Percentiles rank a stretch among this genome's conserved stretches.
Conservation (phyloP, 2,113 vertebrate species). For the Balaeniceps rex region DNA sequence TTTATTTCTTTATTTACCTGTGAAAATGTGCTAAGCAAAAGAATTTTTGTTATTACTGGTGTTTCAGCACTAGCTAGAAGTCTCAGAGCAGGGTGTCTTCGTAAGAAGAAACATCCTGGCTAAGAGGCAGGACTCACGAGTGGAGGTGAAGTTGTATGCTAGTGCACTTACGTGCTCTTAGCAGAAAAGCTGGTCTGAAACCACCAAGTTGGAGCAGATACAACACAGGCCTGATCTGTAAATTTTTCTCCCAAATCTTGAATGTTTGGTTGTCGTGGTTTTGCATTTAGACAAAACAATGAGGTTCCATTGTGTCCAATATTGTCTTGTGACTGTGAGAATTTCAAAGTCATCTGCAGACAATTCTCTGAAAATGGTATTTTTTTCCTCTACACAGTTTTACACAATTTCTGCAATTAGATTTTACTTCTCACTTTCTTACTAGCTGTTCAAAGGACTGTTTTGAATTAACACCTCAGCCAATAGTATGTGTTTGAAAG, state of each 20-base stretch:
- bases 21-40: neutral
- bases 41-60: neutral
- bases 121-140: neutral
- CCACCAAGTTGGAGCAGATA: fast-evolving
- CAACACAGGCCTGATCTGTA: neutral
- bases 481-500: constrained; percentile 35
- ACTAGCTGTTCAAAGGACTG: neutral
- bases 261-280: neutral
- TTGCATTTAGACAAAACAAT: neutral
- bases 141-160: neutral
- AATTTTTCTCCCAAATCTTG: neutral
- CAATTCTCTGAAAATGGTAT: neutral
- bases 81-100: neutral
- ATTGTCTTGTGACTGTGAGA: neutral
- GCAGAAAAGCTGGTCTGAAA: neutral
- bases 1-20: neutral
- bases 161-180: neutral
- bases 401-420: neutral
- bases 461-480: neutral
- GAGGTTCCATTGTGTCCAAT: neutral
- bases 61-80: neutral
- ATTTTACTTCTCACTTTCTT: constrained; percentile 21
- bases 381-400: neutral
- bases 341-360: neutral
- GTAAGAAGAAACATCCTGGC: neutral